Base-by-base conservation (phyloP, 2,797 vertebrate genomes). In the Alectoris magna region DNA sequence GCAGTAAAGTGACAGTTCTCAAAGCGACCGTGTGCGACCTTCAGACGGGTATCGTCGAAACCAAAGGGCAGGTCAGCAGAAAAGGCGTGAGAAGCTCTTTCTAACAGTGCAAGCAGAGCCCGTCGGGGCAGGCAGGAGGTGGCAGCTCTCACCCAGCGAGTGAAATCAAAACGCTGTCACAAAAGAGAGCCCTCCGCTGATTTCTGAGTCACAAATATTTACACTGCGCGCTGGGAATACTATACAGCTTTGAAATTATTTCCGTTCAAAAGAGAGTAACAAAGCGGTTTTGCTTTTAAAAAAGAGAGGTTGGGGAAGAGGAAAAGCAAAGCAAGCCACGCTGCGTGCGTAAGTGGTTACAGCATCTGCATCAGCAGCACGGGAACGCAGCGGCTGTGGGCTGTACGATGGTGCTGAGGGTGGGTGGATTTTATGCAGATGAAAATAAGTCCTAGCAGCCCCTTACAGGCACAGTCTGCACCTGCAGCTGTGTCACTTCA, bases 201-300 rank as follows among this genome's bases (percentile, higher is more conserved):
- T 62, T 94, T 88, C 86, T 89, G 79, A 96, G 93, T 88, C 91
- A 93, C 89, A 94, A 96, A 96, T 95, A 97, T 93, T 96, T 96
- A 97, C 96, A 97, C 29, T 63, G 93, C 73, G 36, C 91, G 51
- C 92, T 90, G 84, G 88, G 88, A 92, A 94, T 66, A 69, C 95
- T 93, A 76, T 70, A 95, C 91, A 97, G 90, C 80, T 89, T 95
- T 97, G 93, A 96, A 97, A 96, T 94, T 88, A 91, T 63, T 78
- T 75, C 93, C 19, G 39, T 71, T 86, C 67, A 53, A 76, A 96
- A 82, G 90, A 75, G 79, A 91, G 56, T 84, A 95, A 95, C 80
- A 92, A 95, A 93, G 84, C 21, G 87, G 89, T 80, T 69, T 58
- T 83, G 51, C 55, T 13, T 6, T 43, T 34, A 60, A 70, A 67